Base-by-base conservation (phyloP, 64 coral and sea anemone genomes). In the Stichodactyla mertensii region DNA sequence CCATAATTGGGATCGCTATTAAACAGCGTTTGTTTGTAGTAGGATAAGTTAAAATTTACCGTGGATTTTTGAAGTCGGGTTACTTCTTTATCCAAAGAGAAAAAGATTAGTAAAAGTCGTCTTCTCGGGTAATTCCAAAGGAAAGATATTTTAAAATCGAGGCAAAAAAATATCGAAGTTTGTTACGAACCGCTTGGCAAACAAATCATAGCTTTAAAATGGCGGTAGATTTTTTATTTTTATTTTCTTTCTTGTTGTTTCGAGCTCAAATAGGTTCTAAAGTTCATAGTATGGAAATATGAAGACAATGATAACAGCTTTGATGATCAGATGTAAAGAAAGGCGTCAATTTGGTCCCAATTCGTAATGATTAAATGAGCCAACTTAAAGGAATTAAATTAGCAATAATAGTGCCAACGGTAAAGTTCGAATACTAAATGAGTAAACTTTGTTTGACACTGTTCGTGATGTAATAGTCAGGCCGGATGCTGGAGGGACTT, bases 11-110 rank as follows among this genome's bases (percentile, higher is more conserved):
- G 66, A 92, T 57, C 61, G 91, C 93, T 88, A 95, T 95, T 95
- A 95, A 95, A 95, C 86, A 91, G 77, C 89, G 87, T 95, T 95
- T 95, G 93, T 91, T 91, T 95, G 89, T 77, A 84, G 55, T 31
- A 78, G 85, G 93, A 82, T 88, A 77, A 53, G 83, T 91, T 23
- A 9, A 36, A 74, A 74, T 74, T 74, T 74, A 74, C 8, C 3
- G 24, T 27, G 4, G 10, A 74, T 74, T 74, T 15, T 58, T 23
- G 10, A 2, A 10, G 1, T 7, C 24, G n/a, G 4, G 27, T 12
- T 11, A 5, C n/a, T 74, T 12, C 69, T 11, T 31, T 31, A 13
- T 23, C 26, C 69, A 27, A 74, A 71, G 24, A 31, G 69, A 19
- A 45, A 45, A 45, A 45, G n/a, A 45, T 45, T 74, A 11, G 1